These are phyloP conservation scores for Colius striatus DNA, from an alignment of 2,113 vertebrate species.

Conservation along the genomic window DNA sequence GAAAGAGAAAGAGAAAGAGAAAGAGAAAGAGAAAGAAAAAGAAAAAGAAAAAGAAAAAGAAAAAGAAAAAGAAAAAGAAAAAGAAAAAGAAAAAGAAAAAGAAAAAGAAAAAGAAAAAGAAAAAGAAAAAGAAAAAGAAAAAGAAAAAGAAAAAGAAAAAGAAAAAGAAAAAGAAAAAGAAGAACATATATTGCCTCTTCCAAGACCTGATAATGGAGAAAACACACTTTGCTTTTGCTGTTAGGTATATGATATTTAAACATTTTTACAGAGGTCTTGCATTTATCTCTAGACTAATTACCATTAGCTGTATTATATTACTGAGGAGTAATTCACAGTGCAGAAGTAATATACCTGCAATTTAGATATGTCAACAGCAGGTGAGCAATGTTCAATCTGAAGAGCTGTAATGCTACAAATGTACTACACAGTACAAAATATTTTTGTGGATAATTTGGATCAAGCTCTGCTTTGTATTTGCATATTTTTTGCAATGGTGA, in stretches of 20 bases:
- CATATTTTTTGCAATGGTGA: background rate
- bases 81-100: too few relatives aligned
- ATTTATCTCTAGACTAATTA: background rate
- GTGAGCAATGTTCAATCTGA: background rate
- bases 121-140: too few relatives aligned
- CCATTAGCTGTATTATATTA: background rate
- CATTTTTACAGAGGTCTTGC: background rate
- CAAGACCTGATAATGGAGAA: background rate
- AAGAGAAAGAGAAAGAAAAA: too few relatives aligned
- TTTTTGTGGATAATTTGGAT: background rate
- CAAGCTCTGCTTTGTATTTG: background rate
- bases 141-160: too few relatives aligned
- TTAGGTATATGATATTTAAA: background rate
- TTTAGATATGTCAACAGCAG: background rate
- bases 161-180: too few relatives aligned
- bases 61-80: too few relatives aligned
- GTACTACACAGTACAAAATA: background rate
- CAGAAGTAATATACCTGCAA: background rate
- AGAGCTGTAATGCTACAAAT: background rate
- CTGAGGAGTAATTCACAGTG: background rate
- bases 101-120: too few relatives aligned
- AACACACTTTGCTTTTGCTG: background rate
- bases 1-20: too few relatives aligned
- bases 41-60: too few relatives aligned
- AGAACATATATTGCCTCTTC: background rate